Base-by-base conservation (phyloP, 1,140 invertebrate species). In the Drosophila neocordata region DNA sequence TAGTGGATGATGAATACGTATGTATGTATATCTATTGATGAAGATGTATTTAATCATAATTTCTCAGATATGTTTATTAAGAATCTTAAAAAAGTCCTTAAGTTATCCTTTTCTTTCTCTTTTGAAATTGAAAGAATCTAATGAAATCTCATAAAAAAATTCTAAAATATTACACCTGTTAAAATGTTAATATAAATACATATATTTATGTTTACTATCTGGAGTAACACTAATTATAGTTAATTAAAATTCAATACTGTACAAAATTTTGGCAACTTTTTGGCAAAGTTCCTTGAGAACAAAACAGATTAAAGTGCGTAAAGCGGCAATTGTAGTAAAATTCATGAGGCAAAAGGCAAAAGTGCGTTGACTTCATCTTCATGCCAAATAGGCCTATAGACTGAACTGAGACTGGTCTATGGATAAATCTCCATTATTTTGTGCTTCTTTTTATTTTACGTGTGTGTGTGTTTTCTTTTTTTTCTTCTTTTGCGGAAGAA, bases 281-380 rank as follows among this genome's bases (percentile, higher is more conserved):
- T 0, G 1, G 41, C 6, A 44, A 44, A 20, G 13, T 48, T 48
- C 41, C 41, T 48, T 20, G 41, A 48, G 41, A 44, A 34, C n/a
- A 31, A 55, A 55, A 55, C 2, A 55, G 69, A 81, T 1, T 9
- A 48, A 81, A 75, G 83, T 88, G 82, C 82, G 82, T 87, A 87
- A 85, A 82, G 83, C 82, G 82, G 82, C 82, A 87, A 69, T 88
- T 76, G 82, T 87, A 87, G 82, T 87, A 87, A 87, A 87, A 87
- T 87, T 88, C 82, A 87, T 87, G 82, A 88, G 78, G 35, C 44
- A 44, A 18, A 11, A 35, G 55, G 56, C 52, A 53, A 59, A 31
- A 82, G 82, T 82, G 83, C 82, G 83, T 87, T 87, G 82, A 87
- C 82, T 82, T 71, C 27, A 53, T 20, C 31, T 5, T n/a, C n/a